Evolutionary conservation across 37 sponge, comb jelly and placozoan genomes (phyloP), one percentile per base, ranked within the genome.

Genomic region (Petrosia ficiformis): DNA sequence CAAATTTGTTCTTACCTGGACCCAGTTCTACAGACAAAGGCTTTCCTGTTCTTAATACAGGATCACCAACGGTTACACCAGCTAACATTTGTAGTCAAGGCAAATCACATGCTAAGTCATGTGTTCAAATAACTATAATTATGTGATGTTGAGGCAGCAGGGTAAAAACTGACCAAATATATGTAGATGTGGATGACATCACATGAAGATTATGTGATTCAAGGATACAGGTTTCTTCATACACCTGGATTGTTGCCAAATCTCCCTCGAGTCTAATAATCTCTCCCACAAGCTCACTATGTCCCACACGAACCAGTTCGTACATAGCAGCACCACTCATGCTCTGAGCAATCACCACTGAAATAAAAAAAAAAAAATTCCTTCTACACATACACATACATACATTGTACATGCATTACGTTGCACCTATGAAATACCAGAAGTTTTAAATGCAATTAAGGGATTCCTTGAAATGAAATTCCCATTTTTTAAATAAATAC

Each of bases 311-410:
- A 35, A 91, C 99, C 93, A 98, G 80, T 76, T 98, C 99, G 91
- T 98, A 98, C 99, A 98, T 98, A 56, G 96, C 96, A 42, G 99
- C 93, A 42, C 99, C 99, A 80, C 88, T 87, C 99, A 98, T 98
- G 41, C 76, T 67, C 79, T 92, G 72, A 28, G 99, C 99, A 8
- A 87, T 92, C 33, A 95, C 99, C 82, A 98, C 99, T 93, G 80
- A 29, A 60, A 32, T 52, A 35, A 24, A 57, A 32, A 56, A 26
- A 52, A 24, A 0, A 24, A 0, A 54, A 63, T 29, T 29, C 33
- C 66, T 63, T 69, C 10, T 34, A 31, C 30, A 65, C 21, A 65
- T n/a, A 11, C 22, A 25, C 14, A n/a, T n/a, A n/a, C n/a, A n/a
- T n/a, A n/a, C n/a, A n/a, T n/a, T n/a, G n/a, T n/a, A n/a, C n/a